Percentiles rank a stretch among this genome's conserved stretches.
phyloP scores from a whole-genome alignment of 2,888 invertebrate genomes.

The Chrysina gloriosa region DNA sequence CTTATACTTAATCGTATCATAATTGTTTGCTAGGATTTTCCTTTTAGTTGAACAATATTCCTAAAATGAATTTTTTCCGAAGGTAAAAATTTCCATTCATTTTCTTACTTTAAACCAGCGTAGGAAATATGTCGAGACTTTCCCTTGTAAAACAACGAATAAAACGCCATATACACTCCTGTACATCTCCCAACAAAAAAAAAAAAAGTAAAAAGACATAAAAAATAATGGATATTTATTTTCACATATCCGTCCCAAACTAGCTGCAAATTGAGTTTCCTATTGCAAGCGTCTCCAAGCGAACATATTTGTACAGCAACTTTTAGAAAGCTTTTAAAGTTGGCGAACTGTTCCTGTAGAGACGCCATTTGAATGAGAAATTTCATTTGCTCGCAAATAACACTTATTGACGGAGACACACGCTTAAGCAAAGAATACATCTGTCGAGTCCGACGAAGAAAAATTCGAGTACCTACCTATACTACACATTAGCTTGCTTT shows the following conservation, averaged over 20 bases:
- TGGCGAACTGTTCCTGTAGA: slow-evolving; percentile 5
- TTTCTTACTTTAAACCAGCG: no score
- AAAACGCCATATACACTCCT: background rate
- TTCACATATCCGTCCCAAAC: slow-evolving; percentile 15
- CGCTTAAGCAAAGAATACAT: background rate
- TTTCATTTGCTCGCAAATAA: slow-evolving; percentile 27
- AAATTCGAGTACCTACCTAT: background rate
- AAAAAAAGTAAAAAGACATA: background rate
- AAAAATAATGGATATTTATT: slow-evolving; percentile 17
- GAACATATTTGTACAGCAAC: slow-evolving; percentile 30
- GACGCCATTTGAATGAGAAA: slow-evolving; percentile 13
- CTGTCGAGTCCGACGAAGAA: background rate
- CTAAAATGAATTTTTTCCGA: no score
- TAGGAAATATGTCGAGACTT: no score
- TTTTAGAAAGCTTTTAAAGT: slow-evolving; percentile 34
- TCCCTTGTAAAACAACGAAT: no score
- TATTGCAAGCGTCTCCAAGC: slow-evolving; percentile 5
- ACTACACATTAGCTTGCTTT: slow-evolving; percentile 6
- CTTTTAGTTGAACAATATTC: no score
- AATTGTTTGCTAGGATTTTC: no score
- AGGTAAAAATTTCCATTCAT: no score
- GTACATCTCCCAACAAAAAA: background rate
- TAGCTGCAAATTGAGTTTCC: slow-evolving; percentile 22
- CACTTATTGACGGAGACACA: slow-evolving; percentile 22
- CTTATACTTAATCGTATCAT: no score